Conservation (phyloP, 2,888 invertebrate genomes). For the Xestia xanthographa region DNA sequence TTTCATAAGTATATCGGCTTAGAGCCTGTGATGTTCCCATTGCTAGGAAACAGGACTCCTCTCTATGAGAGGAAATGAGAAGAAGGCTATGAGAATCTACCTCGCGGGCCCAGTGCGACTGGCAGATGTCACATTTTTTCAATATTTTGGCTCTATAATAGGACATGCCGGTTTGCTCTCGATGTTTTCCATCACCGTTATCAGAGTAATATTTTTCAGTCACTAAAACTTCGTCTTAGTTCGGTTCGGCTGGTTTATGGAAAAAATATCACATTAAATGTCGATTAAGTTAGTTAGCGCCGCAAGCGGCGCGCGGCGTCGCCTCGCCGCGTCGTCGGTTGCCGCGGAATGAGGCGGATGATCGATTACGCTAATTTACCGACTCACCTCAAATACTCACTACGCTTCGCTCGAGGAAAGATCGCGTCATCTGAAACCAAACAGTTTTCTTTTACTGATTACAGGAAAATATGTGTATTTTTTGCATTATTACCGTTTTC, state of each 20-base stretch:
- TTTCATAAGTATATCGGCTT: background rate
- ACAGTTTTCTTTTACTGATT: conserved; percentile 40
- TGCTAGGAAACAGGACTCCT: background rate
- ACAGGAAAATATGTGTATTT: background rate
- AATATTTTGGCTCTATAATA: background rate
- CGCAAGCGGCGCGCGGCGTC: conserved; percentile 29
- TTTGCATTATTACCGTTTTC: background rate
- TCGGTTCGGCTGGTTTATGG: conserved; percentile 36
- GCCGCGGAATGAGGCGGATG: conserved; percentile 54
- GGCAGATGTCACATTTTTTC: background rate
- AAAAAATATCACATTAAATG: conserved; percentile 74
- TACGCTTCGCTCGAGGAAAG: conserved; percentile 66
- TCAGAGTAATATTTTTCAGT: conserved; percentile 26
- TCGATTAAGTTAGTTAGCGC: conserved; percentile 71
- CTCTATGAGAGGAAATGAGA: background rate
- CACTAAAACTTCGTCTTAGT: conserved; percentile 28
- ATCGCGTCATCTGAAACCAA: conserved; percentile 79
- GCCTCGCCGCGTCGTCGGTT: conserved; percentile 12
- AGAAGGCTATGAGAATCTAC: background rate
- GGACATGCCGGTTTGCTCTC: background rate
- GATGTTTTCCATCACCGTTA: background rate
- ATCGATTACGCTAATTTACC: conserved; percentile 69
- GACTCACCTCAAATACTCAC: conserved; percentile 84
- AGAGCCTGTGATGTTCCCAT: background rate
- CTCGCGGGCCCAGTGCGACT: background rate